These are phyloP conservation scores for Lipophrys pholis DNA, from an alignment of 2,113 vertebrate genomes.

Conservation along the genomic window DNA sequence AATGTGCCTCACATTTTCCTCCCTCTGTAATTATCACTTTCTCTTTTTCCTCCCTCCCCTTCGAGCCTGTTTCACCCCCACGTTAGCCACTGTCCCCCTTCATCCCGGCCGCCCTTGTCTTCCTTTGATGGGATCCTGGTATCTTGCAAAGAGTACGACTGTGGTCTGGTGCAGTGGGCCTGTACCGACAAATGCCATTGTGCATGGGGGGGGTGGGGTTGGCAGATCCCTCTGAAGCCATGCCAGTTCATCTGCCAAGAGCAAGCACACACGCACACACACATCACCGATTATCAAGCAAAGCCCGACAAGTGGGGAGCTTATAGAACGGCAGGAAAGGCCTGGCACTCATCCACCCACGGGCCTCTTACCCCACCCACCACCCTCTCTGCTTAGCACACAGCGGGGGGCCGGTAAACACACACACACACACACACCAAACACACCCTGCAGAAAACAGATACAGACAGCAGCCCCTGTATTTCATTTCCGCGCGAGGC, in stretches of 20 bases:
- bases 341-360: conserved; percentile 68
- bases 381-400: conserved; percentile 58
- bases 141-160: conserved; percentile 45
- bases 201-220: conserved; percentile 53
- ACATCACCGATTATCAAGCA: conserved; percentile 67
- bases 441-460: conserved; percentile 54
- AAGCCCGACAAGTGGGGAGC: conserved; percentile 71
- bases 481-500: conserved; percentile 48
- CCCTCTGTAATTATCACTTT: conserved; percentile 14
- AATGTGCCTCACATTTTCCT: neutral
- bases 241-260: conserved; percentile 62
- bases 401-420: conserved; percentile 62
- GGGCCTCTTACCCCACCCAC: conserved; percentile 55
- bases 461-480: conserved; percentile 44
- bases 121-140: conserved; percentile 62
- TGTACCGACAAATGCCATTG: conserved; percentile 73
- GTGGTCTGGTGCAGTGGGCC: conserved; percentile 47
- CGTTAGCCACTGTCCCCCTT: conserved; percentile 3
- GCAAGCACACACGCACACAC: conserved; percentile 34
- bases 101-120: conserved; percentile 33
- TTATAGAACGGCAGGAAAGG: conserved; percentile 62
- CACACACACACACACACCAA: conserved; percentile 35
- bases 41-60: conserved; percentile 17
- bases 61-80: conserved; percentile 16
- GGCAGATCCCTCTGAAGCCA: conserved; percentile 61